phyloP scores from a whole-genome alignment of 2,797 vertebrate species.

The Hafferia zeledoni region DNA sequence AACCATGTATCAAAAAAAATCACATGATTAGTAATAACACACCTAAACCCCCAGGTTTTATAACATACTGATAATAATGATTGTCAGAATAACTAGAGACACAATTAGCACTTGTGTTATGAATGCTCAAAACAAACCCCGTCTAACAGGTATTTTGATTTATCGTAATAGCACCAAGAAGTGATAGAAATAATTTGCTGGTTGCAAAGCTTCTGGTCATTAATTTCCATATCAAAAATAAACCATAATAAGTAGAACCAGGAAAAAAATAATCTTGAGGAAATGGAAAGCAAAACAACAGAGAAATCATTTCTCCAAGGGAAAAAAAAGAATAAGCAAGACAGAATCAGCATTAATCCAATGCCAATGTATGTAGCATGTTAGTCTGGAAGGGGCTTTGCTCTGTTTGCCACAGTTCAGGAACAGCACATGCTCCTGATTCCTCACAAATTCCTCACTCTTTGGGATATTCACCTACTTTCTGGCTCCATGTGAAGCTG shows the following conservation, averaged over 20 bases:
- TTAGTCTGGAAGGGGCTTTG: neutral
- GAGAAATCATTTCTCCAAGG: neutral
- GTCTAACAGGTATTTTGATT: neutral
- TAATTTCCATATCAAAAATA: neutral
- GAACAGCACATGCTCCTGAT: neutral
- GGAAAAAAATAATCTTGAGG: neutral
- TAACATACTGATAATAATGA: neutral
- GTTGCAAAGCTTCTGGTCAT: neutral
- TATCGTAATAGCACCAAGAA: neutral
- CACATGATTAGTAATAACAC: neutral
- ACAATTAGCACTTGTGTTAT: rapidly evolving
- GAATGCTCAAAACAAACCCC: neutral
- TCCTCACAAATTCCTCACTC: neutral
- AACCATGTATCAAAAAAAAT: neutral
- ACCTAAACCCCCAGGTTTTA: neutral
- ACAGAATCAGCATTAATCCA: neutral
- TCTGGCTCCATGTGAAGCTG: neutral
- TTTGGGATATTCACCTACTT: neutral
- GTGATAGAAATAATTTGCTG: neutral
- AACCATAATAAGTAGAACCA: neutral
- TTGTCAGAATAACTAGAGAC: neutral
- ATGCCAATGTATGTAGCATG: rapidly evolving
- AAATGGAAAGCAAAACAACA: neutral
- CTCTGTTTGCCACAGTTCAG: neutral
- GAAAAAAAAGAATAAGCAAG: neutral